Evolutionary conservation across 2,888 invertebrate species (phyloP).

Genomic region (Cheilosia vernalis): DNA sequence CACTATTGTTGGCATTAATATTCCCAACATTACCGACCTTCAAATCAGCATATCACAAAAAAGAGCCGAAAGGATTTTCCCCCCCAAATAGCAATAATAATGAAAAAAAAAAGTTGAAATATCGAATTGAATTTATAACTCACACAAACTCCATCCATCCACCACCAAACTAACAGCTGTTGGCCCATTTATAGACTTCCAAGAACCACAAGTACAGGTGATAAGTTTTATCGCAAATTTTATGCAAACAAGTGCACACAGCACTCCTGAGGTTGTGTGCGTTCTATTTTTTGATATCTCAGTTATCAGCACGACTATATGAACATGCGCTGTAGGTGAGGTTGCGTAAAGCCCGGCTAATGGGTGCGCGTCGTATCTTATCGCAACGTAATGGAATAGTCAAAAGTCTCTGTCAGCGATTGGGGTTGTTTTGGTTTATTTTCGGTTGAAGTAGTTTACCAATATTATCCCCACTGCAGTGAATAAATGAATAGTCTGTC

Average conservation of each 20-base stretch:
- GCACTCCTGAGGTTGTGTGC: not conserved
- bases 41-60: constrained; percentile 6
- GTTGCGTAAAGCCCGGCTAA: constrained; percentile 34
- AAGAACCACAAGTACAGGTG: constrained; percentile 25
- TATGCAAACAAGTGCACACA: constrained; percentile 51
- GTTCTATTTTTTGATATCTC: not conserved
- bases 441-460: constrained; percentile 37
- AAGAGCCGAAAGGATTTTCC: not conserved
- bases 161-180: not conserved
- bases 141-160: not conserved
- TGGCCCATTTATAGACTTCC: constrained; percentile 19
- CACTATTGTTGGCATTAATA: constrained; percentile 7
- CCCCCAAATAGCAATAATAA: not conserved
- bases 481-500: not conserved
- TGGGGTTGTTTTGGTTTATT: constrained; percentile 31
- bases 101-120: not conserved
- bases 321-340: constrained; percentile 6
- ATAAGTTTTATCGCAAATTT: constrained; percentile 61
- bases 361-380: constrained; percentile 50
- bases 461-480: constrained; percentile 14
- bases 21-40: constrained; percentile 12
- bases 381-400: constrained; percentile 24
- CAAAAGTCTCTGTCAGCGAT: not conserved
- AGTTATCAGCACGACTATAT: not conserved
- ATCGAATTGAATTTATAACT: not conserved